Percentiles rank a stretch among this genome's conserved stretches.
phyloP scores from a whole-genome alignment of 2,888 invertebrate species.

The Auanema freiburgensis region DNA sequence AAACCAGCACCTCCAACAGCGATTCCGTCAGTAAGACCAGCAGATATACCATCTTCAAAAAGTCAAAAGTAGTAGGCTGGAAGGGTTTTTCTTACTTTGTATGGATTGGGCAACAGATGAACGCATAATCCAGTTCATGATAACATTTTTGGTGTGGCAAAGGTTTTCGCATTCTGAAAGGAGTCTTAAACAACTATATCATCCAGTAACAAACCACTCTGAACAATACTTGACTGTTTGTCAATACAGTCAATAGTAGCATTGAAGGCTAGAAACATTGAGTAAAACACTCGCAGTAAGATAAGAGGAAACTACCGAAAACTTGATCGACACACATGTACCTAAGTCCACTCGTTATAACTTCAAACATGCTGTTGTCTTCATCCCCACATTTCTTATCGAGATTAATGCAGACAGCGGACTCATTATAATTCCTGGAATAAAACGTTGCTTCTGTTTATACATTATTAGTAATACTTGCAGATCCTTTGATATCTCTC shows the following conservation, averaged over 20 bases:
- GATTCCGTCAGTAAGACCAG: not conserved
- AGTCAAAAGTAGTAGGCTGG: not conserved
- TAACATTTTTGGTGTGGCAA: conserved; percentile 31
- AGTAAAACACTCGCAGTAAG: too few relatives aligned
- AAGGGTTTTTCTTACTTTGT: conserved; percentile 23
- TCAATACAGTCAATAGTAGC: conserved; percentile 45
- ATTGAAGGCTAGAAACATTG: conserved; percentile 32
- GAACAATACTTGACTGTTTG: conserved; percentile 25
- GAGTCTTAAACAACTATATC: not conserved
- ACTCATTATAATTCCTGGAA: conserved; percentile 34
- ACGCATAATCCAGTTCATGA: conserved; percentile 39
- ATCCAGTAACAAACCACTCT: conserved; percentile 24
- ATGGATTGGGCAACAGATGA: conserved; percentile 25
- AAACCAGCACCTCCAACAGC: not conserved
- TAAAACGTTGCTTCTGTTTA: not conserved
- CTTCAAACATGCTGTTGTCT: conserved; percentile 39
- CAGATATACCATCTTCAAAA: not conserved
- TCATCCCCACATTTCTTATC: conserved; percentile 32
- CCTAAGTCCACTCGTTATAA: conserved; percentile 39
- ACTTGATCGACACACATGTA: conserved; percentile 50
- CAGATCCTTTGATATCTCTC: conserved; percentile 35
- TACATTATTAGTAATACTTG: conserved; percentile 13
- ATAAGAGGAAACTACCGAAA: conserved; percentile 17
- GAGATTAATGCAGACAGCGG: conserved; percentile 29
- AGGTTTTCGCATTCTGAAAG: conserved; percentile 32